Conservation (phyloP, 1,140 invertebrate genomes). For the Liolophura sinensis region DNA sequence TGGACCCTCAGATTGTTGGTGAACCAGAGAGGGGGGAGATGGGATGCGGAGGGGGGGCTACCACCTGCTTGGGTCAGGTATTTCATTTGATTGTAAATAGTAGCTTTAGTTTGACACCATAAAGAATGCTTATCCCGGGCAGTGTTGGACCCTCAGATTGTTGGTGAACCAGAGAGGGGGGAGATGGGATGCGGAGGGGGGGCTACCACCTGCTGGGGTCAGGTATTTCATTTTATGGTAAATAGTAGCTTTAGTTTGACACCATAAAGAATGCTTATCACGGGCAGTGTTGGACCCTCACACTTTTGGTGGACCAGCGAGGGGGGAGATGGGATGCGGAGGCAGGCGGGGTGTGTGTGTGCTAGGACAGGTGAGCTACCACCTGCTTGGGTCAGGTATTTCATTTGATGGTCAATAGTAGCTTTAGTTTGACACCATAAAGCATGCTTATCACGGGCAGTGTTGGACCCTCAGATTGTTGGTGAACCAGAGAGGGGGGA, state of each 20-base stretch:
- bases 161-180: no score
- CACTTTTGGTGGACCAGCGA: no score
- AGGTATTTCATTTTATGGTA: not conserved
- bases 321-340: no score
- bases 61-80: not conserved
- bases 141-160: no score
- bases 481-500: constrained; percentile 30
- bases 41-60: no score
- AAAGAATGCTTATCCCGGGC: not conserved
- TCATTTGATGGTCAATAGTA: not conserved
- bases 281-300: not conserved
- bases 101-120: not conserved
- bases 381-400: not conserved
- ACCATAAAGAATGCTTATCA: no score
- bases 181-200: no score
- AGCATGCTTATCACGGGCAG: not conserved
- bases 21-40: no score
- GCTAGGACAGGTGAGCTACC: no score
- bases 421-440: not conserved
- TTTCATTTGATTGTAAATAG: not conserved
- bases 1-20: no score
- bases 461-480: constrained; percentile 1
- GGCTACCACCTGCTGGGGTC: no score
- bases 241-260: not conserved
- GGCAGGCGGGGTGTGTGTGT: no score